Percentiles rank a stretch among this genome's conserved stretches.
Conservation (phyloP, 2,113 vertebrate species). For the Sigmodon hispidus region DNA sequence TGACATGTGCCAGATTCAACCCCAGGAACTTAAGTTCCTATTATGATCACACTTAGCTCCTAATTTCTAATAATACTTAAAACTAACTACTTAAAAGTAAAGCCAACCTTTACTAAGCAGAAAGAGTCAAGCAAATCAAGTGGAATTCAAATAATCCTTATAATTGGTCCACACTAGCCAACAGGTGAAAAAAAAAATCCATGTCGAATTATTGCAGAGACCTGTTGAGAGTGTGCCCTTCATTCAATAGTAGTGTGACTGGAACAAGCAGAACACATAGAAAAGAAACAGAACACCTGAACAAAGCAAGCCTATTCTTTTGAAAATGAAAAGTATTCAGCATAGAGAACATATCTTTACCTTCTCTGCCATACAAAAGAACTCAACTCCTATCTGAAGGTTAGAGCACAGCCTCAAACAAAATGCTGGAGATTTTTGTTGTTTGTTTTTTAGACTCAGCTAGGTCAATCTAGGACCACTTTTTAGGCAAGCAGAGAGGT, state of each 20-base stretch:
- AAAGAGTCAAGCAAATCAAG: constrained; percentile 38
- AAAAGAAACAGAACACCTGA: not conserved
- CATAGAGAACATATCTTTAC: not conserved
- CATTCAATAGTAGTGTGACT: not conserved
- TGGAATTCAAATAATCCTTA: not conserved
- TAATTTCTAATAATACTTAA: constrained; percentile 2
- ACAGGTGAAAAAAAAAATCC: not conserved
- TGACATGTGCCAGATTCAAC: not conserved
- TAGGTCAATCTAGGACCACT: not conserved
- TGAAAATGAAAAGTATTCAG: not conserved
- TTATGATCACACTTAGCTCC: not conserved
- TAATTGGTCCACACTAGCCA: not conserved
- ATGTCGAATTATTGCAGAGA: constrained; percentile 9
- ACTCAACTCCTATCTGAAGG: not conserved
- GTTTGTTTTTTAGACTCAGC: not conserved
- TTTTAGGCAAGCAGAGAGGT: not conserved
- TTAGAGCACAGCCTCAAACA: not conserved
- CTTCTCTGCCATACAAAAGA: not conserved
- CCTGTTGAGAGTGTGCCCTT: not conserved
- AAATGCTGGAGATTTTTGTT: no score
- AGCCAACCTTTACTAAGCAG: not conserved
- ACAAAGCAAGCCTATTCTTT: constrained; percentile 7
- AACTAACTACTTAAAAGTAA: not conserved
- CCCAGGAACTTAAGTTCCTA: not conserved
- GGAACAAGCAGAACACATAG: not conserved